phyloP scores from a whole-genome alignment of 2,113 vertebrate species.

The Siniperca chuatsi region DNA sequence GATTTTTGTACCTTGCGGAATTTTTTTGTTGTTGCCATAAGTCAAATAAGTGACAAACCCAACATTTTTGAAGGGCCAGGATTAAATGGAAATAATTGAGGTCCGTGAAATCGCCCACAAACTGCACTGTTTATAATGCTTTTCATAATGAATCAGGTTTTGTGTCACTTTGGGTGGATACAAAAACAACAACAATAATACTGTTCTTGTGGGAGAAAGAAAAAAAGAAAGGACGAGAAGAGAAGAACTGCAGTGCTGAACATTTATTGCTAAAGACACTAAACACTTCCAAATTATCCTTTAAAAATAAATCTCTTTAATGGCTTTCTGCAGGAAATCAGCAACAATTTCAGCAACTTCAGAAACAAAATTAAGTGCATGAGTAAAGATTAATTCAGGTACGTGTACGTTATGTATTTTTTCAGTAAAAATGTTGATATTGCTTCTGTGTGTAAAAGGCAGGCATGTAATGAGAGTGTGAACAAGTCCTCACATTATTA shows the following conservation, averaged over 20 bases:
- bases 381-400: conserved; percentile 30
- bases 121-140: background rate
- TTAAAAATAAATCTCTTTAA: conserved; percentile 62
- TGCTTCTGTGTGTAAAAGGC: background rate
- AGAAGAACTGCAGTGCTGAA: background rate
- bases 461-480: conserved; percentile 7
- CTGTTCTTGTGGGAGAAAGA: background rate
- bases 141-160: background rate
- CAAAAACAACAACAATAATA: background rate
- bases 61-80: background rate
- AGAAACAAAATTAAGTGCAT: conserved; percentile 42
- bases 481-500: background rate
- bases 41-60: background rate
- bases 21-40: background rate
- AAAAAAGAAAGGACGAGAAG: background rate
- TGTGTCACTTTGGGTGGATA: background rate
- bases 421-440: conserved; percentile 29
- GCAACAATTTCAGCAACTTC: conserved; percentile 35
- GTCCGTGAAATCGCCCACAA: background rate
- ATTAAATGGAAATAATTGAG: background rate
- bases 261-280: conserved; percentile 19
- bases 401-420: background rate
- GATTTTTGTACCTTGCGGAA: background rate
- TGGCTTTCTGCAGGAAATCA: conserved; percentile 29
- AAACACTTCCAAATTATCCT: conserved; percentile 22